Conservation (phyloP, 2,113 vertebrate genomes). For the Sinocyclocheilus grahami region DNA sequence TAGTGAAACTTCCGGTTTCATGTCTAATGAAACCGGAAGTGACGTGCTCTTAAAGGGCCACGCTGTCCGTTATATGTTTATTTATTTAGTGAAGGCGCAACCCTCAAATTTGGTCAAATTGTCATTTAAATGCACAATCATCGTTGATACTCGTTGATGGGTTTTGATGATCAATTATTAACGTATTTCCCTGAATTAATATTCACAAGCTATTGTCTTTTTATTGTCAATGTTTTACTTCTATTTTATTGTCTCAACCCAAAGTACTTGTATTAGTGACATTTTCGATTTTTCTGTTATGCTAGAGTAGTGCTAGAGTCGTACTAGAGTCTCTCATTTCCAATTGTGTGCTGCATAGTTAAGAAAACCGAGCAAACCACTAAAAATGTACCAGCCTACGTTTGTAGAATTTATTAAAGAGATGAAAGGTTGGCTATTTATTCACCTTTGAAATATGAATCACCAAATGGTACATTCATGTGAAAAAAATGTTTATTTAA, state of each 20-base stretch:
- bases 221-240: too few relatives aligned
- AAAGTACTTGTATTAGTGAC: too few relatives aligned
- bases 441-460: not conserved
- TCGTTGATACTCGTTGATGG: too few relatives aligned
- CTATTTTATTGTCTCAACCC: not conserved
- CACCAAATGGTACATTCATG: not conserved
- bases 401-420: not conserved
- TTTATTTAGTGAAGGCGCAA: not conserved
- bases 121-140: not conserved
- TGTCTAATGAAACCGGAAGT: slow-evolving; percentile 18
- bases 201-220: too few relatives aligned
- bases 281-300: not conserved
- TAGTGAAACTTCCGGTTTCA: too few relatives aligned
- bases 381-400: not conserved
- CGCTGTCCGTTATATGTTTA: not conserved
- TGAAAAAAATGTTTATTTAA: not conserved
- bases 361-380: not conserved
- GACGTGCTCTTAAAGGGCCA: slow-evolving; percentile 14
- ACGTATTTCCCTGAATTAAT: too few relatives aligned
- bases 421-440: not conserved
- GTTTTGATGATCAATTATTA: too few relatives aligned
- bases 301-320: not conserved
- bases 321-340: not conserved
- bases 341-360: not conserved
- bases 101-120: not conserved